These are phyloP conservation scores for Peromyscus polionotus DNA, from an alignment of 2,113 vertebrate species.

Conservation along the genomic window DNA sequence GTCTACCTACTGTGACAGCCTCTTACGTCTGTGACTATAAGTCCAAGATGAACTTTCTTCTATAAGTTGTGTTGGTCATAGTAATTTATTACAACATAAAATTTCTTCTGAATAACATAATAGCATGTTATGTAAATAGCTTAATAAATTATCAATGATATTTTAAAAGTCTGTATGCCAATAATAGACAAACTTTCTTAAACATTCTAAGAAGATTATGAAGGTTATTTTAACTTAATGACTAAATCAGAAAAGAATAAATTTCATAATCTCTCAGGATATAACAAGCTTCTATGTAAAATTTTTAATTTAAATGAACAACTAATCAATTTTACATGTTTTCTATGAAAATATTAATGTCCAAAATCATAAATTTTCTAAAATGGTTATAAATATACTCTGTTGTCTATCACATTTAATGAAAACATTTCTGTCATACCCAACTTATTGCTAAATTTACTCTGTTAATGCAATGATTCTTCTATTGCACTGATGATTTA, in stretches of 20 bases:
- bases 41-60: neutral
- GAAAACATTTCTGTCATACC: neutral
- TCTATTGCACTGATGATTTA: neutral
- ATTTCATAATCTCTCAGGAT: neutral
- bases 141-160: neutral
- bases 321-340: neutral
- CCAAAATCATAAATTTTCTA: neutral
- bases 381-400: neutral
- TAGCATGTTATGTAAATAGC: neutral
- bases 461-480: neutral
- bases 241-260: neutral
- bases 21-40: neutral
- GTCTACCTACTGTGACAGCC: neutral
- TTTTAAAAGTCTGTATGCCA: neutral
- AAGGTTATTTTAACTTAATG: neutral
- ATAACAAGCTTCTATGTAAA: neutral
- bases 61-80: neutral
- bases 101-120: neutral
- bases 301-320: neutral
- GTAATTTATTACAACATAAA: neutral
- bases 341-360: neutral
- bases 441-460: neutral
- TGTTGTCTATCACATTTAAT: neutral
- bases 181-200: neutral
- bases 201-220: neutral